A percentile compares a stretch with the other conserved stretches of the same genome.
phyloP scores from a whole-genome alignment of 2,113 vertebrate genomes.

The Eurystomus gularis region DNA sequence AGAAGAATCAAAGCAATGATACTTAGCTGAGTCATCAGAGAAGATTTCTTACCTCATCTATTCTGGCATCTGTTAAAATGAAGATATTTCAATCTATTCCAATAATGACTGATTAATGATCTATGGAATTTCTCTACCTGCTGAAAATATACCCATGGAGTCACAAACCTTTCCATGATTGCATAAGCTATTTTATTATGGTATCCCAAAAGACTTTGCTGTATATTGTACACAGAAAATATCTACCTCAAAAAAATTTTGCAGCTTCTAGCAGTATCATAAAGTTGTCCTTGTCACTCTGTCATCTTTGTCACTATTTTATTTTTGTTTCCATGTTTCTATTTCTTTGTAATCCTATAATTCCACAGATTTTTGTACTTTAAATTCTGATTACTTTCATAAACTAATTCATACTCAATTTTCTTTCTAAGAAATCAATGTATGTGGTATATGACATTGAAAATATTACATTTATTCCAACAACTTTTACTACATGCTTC shows the following conservation, averaged over 20 bases:
- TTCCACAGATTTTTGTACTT: background rate
- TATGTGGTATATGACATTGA: background rate
- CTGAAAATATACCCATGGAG: background rate
- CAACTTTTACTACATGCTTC: background rate
- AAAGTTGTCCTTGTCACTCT: background rate
- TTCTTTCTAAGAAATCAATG: background rate
- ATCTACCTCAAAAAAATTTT: background rate
- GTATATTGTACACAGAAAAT: background rate
- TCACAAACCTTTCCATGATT: background rate
- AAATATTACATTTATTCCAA: background rate
- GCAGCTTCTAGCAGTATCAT: background rate
- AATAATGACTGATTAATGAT: slow-evolving; percentile 49
- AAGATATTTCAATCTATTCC: slow-evolving; percentile 44
- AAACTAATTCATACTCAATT: background rate
- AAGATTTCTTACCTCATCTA: slow-evolving; percentile 38
- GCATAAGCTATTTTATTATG: background rate
- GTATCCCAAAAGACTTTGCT: background rate
- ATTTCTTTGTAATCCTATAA: background rate
- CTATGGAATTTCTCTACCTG: slow-evolving; percentile 36
- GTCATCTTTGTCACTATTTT: background rate
- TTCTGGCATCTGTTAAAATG: slow-evolving; percentile 45
- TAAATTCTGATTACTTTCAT: background rate
- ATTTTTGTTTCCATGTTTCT: background rate
- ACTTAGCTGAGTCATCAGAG: slow-evolving; percentile 59
- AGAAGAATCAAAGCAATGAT: slow-evolving; percentile 48